These are phyloP conservation scores for Caenorhabditis tropicalis DNA, from an alignment of 1,140 invertebrate genomes.

Conservation along the genomic window DNA sequence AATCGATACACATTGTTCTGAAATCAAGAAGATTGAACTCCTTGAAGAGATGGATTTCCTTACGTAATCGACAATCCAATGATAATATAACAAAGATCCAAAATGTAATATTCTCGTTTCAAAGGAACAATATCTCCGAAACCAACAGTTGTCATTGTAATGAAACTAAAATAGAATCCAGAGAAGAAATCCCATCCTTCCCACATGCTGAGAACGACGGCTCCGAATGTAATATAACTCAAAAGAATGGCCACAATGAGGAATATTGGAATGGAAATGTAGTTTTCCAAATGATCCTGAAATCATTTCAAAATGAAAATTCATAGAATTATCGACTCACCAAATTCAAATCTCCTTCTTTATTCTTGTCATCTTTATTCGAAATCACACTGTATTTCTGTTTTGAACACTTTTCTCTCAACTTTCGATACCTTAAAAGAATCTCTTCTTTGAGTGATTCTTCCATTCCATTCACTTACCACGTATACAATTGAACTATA, in stretches of 20 bases:
- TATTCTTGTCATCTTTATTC: slow-evolving; percentile 43
- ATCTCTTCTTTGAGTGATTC: slow-evolving; percentile 48
- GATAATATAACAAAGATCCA: slow-evolving; percentile 72
- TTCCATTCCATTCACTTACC: slow-evolving; percentile 54
- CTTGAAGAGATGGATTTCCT: not conserved
- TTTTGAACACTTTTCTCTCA: slow-evolving; percentile 46
- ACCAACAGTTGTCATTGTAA: slow-evolving; percentile 71
- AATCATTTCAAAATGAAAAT: not conserved
- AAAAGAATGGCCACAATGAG: slow-evolving; percentile 69
- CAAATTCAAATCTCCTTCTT: slow-evolving; percentile 57
- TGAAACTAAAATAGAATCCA: slow-evolving; percentile 71
- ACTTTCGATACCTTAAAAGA: slow-evolving; percentile 10
- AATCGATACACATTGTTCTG: slow-evolving; percentile 71
- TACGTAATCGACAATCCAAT: slow-evolving; percentile 70
- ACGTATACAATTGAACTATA: slow-evolving; percentile 67
- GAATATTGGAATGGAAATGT: slow-evolving; percentile 67
- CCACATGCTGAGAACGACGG: slow-evolving; percentile 67
- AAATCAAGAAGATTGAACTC: slow-evolving; percentile 15
- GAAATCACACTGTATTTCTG: slow-evolving; percentile 43
- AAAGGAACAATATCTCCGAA: slow-evolving; percentile 71
- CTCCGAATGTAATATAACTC: slow-evolving; percentile 70
- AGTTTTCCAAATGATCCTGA: slow-evolving; percentile 62
- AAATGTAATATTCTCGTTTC: slow-evolving; percentile 68
- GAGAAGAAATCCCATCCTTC: slow-evolving; percentile 69
- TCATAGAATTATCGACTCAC: not conserved